Percentiles rank a stretch among this genome's conserved stretches.
Conservation (phyloP, 37 sponge, comb jelly and placozoan genomes). For the Geodia barretti region DNA sequence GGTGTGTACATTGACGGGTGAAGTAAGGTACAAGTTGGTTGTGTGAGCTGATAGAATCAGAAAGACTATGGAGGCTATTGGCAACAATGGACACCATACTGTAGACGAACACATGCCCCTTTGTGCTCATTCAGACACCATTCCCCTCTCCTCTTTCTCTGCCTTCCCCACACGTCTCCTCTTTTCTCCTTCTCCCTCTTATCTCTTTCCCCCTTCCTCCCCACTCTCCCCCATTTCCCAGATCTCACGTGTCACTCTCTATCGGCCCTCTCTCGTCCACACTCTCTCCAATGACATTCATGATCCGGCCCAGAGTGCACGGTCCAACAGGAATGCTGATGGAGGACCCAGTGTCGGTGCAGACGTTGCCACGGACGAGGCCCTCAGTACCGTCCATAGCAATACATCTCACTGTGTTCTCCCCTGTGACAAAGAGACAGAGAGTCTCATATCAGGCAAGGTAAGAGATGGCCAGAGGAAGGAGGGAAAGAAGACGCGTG, state of each 20-base stretch:
- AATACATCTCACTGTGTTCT: constrained; percentile 96
- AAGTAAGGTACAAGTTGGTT: too few relatives aligned
- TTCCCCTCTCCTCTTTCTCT: neutral
- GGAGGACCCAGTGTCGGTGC: constrained; percentile 83
- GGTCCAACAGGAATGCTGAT: constrained; percentile 97
- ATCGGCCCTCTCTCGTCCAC: constrained; percentile 98
- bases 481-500: too few relatives aligned
- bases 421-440: constrained; percentile 80
- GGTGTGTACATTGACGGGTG: too few relatives aligned
- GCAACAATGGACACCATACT: too few relatives aligned
- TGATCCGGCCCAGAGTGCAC: constrained; percentile 98
- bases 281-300: constrained; percentile 99
- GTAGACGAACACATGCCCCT: too few relatives aligned
- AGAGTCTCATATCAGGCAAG: too few relatives aligned
- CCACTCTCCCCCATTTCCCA: neutral
- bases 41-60: too few relatives aligned
- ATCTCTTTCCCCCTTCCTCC: neutral
- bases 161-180: neutral
- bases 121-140: too few relatives aligned
- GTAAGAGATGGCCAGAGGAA: too few relatives aligned
- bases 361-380: constrained; percentile 85
- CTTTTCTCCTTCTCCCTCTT: neutral
- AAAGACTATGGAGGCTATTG: too few relatives aligned
- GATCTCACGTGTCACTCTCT: constrained; percentile 64
- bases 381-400: constrained; percentile 99